A percentile compares a stretch with the other conserved stretches of the same genome.
Conservation (phyloP, 23 tunicate species). For the Halocynthia aurantium region DNA sequence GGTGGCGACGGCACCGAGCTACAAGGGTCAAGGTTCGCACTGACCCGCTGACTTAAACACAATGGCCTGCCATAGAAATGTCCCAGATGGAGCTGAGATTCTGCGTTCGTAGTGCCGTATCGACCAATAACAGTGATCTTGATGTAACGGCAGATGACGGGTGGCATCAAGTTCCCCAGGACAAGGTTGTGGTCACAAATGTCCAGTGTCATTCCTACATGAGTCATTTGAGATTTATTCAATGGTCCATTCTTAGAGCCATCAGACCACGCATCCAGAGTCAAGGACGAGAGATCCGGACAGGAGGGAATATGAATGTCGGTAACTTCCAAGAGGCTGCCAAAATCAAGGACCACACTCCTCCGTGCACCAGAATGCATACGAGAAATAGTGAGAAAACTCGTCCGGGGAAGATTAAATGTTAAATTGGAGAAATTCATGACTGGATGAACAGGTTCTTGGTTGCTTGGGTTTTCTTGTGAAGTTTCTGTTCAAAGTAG, state of each 20-base stretch:
- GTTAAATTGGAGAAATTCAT: constrained; percentile 4
- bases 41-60: neutral
- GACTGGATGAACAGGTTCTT: too few species aligned
- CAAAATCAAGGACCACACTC: constrained; percentile 20
- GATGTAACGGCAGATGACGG: constrained; percentile 4
- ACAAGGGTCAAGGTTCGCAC: constrained; percentile 6
- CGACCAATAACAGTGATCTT: constrained; percentile 16
- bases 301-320: constrained; percentile 18
- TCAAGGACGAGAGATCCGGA: constrained; percentile 4
- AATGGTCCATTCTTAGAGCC: neutral
- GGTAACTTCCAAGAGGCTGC: constrained; percentile 1
- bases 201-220: constrained; percentile 10
- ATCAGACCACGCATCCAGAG: constrained; percentile 11
- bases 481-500: too few species aligned
- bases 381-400: constrained; percentile 4
- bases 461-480: too few species aligned
- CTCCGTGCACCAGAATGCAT: constrained; percentile 18
- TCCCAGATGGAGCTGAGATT: constrained; percentile 6
- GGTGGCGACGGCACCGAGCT: constrained; percentile 4
- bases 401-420: constrained; percentile 1
- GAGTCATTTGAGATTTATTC: neutral
- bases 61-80: constrained; percentile 9
- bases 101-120: constrained; percentile 15
- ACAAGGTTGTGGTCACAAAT: constrained; percentile 16
- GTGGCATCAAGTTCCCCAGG: neutral